Conservation (phyloP, 1,140 invertebrate species). For the Xylocopa sonorina region DNA sequence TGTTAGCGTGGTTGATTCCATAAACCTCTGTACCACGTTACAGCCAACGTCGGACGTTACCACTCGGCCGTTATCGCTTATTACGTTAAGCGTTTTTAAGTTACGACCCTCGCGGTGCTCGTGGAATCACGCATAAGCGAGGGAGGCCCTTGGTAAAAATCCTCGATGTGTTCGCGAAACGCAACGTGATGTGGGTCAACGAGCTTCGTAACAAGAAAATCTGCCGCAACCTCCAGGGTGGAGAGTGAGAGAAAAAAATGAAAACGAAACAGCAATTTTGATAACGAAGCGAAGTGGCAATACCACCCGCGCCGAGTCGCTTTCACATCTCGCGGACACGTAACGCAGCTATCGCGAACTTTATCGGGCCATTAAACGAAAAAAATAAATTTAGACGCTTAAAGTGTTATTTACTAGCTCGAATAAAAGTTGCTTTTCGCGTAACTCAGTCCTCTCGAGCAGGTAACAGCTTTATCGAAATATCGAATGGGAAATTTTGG, state of each 20-base stretch:
- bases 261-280: not conserved
- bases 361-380: not conserved
- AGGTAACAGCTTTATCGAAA: too few species aligned
- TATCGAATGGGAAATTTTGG: not conserved
- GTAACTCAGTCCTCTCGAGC: not conserved
- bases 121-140: slow-evolving; percentile 1
- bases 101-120: not conserved
- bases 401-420: not conserved
- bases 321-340: not conserved
- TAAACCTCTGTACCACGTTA: slow-evolving; percentile 8
- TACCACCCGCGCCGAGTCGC: not conserved
- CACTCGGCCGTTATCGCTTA: slow-evolving; percentile 18
- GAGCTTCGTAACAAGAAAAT: not conserved
- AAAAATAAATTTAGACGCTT: not conserved
- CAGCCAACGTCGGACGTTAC: slow-evolving; percentile 2
- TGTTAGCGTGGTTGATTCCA: slow-evolving; percentile 13
- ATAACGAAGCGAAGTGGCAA: not conserved
- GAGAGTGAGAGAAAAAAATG: not conserved
- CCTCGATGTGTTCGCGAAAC: slow-evolving; percentile 1
- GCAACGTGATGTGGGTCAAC: slow-evolving; percentile 6
- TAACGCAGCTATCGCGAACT: not conserved
- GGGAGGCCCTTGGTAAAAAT: not conserved
- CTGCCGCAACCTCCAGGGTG: too few species aligned
- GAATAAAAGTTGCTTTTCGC: not conserved
- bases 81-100: slow-evolving; percentile 18